Evolutionary conservation across 2,888 invertebrate genomes (phyloP).

Genomic region (Mycalesis mineus): DNA sequence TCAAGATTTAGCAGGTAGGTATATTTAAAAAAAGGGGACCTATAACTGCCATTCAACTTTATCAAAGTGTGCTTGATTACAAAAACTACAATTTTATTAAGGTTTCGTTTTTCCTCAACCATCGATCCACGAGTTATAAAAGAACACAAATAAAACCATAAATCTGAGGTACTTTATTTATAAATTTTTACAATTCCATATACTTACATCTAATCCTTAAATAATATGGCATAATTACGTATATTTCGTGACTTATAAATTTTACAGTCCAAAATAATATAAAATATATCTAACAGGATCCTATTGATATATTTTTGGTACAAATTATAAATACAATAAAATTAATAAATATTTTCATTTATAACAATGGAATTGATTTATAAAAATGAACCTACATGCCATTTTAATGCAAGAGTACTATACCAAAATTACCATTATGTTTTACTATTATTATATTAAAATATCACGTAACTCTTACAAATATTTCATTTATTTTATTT

Average conservation of each 20-base stretch:
- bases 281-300: conserved; percentile 14
- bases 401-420: background rate
- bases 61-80: background rate
- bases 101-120: background rate
- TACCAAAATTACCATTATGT: background rate
- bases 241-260: conserved; percentile 25
- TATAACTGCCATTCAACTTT: background rate
- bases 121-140: background rate
- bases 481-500: no score
- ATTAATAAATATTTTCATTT: background rate
- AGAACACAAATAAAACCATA: conserved; percentile 17
- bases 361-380: background rate
- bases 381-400: background rate
- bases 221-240: conserved; percentile 32
- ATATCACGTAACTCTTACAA: background rate
- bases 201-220: conserved; percentile 30
- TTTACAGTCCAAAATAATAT: conserved; percentile 21
- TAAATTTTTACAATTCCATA: conserved; percentile 27
- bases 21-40: background rate
- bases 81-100: background rate
- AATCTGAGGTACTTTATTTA: conserved; percentile 40
- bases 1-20: background rate
- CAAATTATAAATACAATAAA: conserved; percentile 8
- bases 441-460: background rate
- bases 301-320: conserved; percentile 29